A percentile compares a stretch with the other conserved stretches of the same genome.
Conservation (phyloP, 2,797 vertebrate species). For the Dendrocincla fuliginosa region DNA sequence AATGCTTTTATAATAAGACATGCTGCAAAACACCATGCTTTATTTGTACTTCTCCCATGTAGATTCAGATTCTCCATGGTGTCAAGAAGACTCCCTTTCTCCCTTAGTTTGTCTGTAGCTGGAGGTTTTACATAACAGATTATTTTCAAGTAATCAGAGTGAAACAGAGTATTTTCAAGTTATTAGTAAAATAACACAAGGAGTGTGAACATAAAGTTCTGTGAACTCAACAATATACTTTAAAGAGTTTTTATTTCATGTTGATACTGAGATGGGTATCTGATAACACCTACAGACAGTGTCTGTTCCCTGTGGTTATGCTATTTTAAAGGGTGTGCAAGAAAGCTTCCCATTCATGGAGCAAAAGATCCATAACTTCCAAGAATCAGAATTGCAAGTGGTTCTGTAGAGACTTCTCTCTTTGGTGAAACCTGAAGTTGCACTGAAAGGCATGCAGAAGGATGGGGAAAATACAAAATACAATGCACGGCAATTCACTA, state of each 20-base stretch:
- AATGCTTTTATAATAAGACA: not conserved
- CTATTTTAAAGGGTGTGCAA: not conserved
- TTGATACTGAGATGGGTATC: not conserved
- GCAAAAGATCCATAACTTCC: accelerated
- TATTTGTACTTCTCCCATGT: not conserved
- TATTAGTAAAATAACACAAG: not conserved
- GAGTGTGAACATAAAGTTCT: not conserved
- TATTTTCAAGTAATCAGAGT: not conserved
- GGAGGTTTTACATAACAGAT: not conserved
- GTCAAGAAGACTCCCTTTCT: not conserved
- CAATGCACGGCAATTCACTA: accelerated
- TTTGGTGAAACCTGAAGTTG: not conserved
- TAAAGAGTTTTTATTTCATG: not conserved
- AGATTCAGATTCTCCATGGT: not conserved
- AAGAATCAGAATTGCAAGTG: not conserved
- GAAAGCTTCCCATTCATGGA: not conserved
- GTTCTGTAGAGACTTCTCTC: not conserved
- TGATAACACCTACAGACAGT: accelerated
- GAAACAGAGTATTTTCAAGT: too few relatives aligned
- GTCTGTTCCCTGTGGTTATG: not conserved
- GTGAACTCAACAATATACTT: not conserved
- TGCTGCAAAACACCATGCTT: accelerated
- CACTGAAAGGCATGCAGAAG: not conserved
- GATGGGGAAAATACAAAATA: not conserved
- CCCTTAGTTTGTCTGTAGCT: not conserved